Evolutionary conservation across 2,797 vertebrate genomes (phyloP).

Genomic region (Chrysocyon brachyurus): DNA sequence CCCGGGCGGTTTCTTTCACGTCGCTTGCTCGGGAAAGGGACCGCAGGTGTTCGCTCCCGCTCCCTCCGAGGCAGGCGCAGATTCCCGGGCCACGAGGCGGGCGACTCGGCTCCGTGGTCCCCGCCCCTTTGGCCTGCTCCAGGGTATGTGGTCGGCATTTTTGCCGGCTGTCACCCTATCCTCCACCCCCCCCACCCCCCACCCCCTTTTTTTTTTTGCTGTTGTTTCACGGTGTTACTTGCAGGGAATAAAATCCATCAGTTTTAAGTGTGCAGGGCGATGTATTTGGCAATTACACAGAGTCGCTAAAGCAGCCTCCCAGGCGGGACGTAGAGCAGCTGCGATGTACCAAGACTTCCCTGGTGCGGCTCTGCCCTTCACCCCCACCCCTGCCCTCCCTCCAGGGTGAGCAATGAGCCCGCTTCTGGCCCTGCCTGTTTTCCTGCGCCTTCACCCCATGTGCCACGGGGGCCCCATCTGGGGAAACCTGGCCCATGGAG

Average conservation of each 20-base stretch:
- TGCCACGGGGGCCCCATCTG: too few relatives aligned
- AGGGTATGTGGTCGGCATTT: background rate
- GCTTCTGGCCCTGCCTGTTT: fast-evolving
- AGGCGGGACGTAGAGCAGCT: background rate
- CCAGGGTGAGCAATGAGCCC: background rate
- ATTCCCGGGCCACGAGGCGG: fast-evolving
- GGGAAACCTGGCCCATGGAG: background rate
- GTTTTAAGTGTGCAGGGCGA: too few relatives aligned
- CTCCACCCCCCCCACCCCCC: background rate
- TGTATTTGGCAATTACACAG: too few relatives aligned
- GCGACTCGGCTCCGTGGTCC: background rate
- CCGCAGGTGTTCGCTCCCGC: background rate
- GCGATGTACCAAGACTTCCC: background rate
- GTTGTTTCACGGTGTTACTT: too few relatives aligned
- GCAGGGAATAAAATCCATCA: too few relatives aligned
- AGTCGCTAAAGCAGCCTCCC: background rate
- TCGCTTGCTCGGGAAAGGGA: fast-evolving
- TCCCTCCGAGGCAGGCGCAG: background rate
- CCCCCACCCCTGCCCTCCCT: background rate
- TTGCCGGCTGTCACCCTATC: background rate
- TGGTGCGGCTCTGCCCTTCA: background rate
- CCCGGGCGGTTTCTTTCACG: background rate
- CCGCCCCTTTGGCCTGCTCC: background rate
- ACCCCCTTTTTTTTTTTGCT: too few relatives aligned
- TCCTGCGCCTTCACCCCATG: background rate